Conservation (phyloP, 2,797 vertebrate species). For the Sebastes nivosus region DNA sequence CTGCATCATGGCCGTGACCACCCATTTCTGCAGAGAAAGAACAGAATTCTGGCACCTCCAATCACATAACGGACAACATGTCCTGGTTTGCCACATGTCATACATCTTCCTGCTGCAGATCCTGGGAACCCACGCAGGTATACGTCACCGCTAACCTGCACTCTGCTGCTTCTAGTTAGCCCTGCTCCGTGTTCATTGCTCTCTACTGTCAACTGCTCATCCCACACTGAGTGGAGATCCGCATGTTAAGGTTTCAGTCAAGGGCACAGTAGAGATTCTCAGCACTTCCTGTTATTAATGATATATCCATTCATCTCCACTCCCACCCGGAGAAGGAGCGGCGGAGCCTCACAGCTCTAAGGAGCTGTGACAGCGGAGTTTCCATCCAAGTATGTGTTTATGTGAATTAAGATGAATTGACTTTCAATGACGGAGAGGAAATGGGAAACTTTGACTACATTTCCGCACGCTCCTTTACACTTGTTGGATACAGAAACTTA, state of each 20-base stretch:
- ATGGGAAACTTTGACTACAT: not conserved
- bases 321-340: not conserved
- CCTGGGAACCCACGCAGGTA: not conserved
- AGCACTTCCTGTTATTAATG: slow-evolving; percentile 44
- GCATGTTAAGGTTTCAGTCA: slow-evolving; percentile 10
- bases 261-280: slow-evolving; percentile 6
- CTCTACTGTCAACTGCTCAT: slow-evolving; percentile 17
- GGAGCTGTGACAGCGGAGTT: slow-evolving; percentile 1
- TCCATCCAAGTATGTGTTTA: slow-evolving; percentile 16
- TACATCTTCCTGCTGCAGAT: slow-evolving; percentile 11
- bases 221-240: slow-evolving; percentile 2
- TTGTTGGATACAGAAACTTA: not conserved
- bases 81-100: slow-evolving; percentile 5
- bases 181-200: slow-evolving; percentile 7
- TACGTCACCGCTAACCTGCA: not conserved
- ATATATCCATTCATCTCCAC: slow-evolving; percentile 20
- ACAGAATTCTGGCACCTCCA: not conserved
- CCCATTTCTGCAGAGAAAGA: not conserved
- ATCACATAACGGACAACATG: slow-evolving; percentile 4
- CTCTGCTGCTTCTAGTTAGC: slow-evolving; percentile 4
- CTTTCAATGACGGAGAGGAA: slow-evolving; percentile 10
- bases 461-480: not conserved
- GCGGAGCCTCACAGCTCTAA: not conserved
- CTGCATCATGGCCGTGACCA: not conserved
- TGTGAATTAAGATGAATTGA: slow-evolving; percentile 28